Evolutionary conservation across 2,113 vertebrate genomes (phyloP), one percentile per base, ranked within the genome.

Genomic region (Trogon melanurus): DNA sequence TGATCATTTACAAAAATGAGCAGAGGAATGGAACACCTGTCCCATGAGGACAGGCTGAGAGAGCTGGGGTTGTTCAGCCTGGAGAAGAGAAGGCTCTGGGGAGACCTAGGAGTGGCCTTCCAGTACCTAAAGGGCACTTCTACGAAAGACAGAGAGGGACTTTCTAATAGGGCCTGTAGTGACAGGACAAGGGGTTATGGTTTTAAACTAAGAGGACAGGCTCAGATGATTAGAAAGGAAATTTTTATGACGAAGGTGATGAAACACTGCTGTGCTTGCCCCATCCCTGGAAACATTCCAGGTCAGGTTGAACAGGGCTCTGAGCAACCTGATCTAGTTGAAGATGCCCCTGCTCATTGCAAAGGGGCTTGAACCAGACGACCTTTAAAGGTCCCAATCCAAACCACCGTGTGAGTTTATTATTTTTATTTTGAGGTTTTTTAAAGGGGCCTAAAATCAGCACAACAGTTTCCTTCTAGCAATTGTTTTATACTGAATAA

Each of bases 161-260:
- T 41, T 73, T 62, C 36, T 32, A 79, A 6, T 1, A 41, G 17
- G 11, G 22, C 10, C 2, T 1, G 21, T 4, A 44, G 13, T 2
- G 3, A 44, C 0, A 70, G 13, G 20, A 79, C 41, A 45, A 56
- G 14, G 20, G 32, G 21, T 27, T 36, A 36, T 7, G 5, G 32
- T 34, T 87, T 66, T 62, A 79, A 56, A 53, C 38, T 54, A 72
- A 47, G 18, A 51, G 23, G 8, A 13, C 11, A 38, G 48, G 47
- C 53, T 53, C 21, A 58, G 29, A 20, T 21, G 15, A 26, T 1
- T 73, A 56, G 66, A 11, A 70, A 62, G 18, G 50, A 12, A 5
- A 19, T 64, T 21, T 76, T 66, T 47, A 76, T 2, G 1, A 3
- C 32, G 15, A 34, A 9, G 26, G 10, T 69, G 21, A 18, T 48